Percentiles rank a stretch among this genome's conserved stretches.
Conservation (phyloP, 2,113 vertebrate genomes). For the Pseudonaja textilis region DNA sequence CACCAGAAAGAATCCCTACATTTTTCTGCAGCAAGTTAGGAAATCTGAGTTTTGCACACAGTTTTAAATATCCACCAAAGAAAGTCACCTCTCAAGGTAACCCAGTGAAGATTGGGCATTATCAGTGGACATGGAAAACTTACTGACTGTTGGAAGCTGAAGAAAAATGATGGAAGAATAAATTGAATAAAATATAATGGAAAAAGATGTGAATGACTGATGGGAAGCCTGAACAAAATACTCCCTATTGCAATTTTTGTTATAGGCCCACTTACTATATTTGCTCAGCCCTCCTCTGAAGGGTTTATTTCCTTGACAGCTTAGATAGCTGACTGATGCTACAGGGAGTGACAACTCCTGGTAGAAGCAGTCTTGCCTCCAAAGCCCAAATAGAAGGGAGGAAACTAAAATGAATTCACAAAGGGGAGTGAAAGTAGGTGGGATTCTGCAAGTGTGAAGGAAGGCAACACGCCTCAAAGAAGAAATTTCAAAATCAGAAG, state of each 20-base stretch:
- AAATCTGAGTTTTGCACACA: not conserved
- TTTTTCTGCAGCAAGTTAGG: not conserved
- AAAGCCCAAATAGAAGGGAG: not conserved
- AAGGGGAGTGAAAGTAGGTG: not conserved
- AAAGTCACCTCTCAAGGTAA: not conserved
- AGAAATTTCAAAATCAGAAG: not conserved
- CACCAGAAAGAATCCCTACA: not conserved
- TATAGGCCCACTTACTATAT: not conserved
- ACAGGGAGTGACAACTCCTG: not conserved
- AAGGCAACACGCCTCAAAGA: not conserved
- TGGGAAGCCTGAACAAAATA: not conserved
- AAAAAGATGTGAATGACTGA: not conserved
- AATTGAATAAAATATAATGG: not conserved
- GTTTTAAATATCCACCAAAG: not conserved
- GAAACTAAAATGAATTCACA: not conserved
- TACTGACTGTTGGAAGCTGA: too few relatives aligned
- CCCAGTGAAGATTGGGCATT: not conserved
- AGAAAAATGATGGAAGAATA: not conserved
- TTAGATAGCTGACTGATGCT: not conserved
- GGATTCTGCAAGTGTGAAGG: not conserved
- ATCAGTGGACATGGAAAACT: not conserved
- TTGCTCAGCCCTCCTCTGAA: not conserved
- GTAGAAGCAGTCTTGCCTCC: not conserved
- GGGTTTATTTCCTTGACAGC: not conserved
- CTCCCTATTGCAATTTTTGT: not conserved